Percentiles rank a stretch among this genome's conserved stretches.
Evolutionary conservation across 2,113 vertebrate genomes (phyloP).

Genomic region (Siniperca chuatsi): DNA sequence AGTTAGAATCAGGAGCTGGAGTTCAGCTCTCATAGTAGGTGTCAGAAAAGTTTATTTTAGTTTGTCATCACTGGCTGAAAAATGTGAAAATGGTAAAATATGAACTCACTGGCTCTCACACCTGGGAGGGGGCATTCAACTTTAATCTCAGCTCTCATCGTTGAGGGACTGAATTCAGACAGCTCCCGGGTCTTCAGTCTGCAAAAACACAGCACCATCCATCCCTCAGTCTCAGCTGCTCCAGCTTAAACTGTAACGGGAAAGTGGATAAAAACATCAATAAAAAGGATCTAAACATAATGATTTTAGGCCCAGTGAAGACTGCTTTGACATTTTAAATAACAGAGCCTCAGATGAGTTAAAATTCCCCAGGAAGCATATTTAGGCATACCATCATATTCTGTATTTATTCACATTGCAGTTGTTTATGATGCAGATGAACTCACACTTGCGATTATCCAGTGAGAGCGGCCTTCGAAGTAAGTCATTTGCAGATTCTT

Average conservation of each 20-base stretch:
- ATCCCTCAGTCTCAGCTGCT: not conserved
- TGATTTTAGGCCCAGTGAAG: too few species aligned
- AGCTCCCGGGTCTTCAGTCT: not conserved
- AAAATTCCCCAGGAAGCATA: too few species aligned
- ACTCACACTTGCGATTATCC: not conserved
- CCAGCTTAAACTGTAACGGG: too few species aligned
- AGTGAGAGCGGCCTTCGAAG: not conserved
- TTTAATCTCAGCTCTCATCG: not conserved
- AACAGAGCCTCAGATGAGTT: too few species aligned
- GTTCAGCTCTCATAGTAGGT: constrained; percentile 66
- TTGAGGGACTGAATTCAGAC: not conserved
- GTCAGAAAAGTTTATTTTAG: constrained; percentile 62
- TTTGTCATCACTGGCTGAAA: constrained; percentile 55
- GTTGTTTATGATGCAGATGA: not conserved
- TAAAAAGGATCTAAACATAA: too few species aligned
- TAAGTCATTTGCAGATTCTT: not conserved
- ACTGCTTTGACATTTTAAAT: too few species aligned
- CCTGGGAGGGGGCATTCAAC: fast-evolving
- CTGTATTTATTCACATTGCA: not conserved
- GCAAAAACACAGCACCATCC: not conserved
- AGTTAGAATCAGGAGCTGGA: constrained; percentile 54
- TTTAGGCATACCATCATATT: too few species aligned
- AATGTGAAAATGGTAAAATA: not conserved
- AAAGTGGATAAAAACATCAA: too few species aligned
- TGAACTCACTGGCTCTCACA: constrained; percentile 11